Evolutionary conservation across 2,797 vertebrate species (phyloP), one percentile per base, ranked within the genome.

Genomic region (Mormyrops boulengeri): DNA sequence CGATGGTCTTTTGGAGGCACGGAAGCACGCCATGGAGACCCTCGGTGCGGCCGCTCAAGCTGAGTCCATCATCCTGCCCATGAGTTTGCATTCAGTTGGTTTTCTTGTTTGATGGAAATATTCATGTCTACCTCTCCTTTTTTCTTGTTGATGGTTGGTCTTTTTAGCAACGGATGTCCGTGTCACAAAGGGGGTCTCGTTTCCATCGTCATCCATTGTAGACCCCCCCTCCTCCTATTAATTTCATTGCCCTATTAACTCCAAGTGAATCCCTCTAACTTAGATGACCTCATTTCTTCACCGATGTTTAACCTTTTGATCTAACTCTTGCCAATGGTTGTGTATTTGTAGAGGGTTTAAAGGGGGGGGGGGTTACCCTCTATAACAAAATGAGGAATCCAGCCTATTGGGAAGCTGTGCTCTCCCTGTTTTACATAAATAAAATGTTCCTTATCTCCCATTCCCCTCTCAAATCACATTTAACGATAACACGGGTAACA

Each of bases 1-100:
- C 93, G 93, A 92, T 22, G 6, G 91, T 92, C 92, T 92, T 88
- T 2, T 85, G 49, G 19, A 89, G 92, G 92, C 90, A 62, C 38
- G 3, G 41, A 41, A 41, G 53, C 26, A 14, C 2, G 26, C 38
- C 49, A 8, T 30, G 55, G 9, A 52, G 77, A 49, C 88, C 73
- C 82, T 80, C 69, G n/a, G 66, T 80, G 90, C 91, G 94, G 93
- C 22, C 55, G 34, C 22, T 82, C 91, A 92, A 94, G 95, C 90
- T 62, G 94, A 93, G 95, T 95, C 94, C 96, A 96, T 96, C 93
- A 93, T 92, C 95, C 95, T 94, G 93, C 93, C 92, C 93, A 91
- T 94, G 93, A 93, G 95, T 96, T 96, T 96, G 95, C 94, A 93
- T 93, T 93, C 94, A 93, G 93, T 93, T 95, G 92, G 94, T 85